Conservation (phyloP, 1,140 invertebrate genomes). For the Linepithema humile region DNA sequence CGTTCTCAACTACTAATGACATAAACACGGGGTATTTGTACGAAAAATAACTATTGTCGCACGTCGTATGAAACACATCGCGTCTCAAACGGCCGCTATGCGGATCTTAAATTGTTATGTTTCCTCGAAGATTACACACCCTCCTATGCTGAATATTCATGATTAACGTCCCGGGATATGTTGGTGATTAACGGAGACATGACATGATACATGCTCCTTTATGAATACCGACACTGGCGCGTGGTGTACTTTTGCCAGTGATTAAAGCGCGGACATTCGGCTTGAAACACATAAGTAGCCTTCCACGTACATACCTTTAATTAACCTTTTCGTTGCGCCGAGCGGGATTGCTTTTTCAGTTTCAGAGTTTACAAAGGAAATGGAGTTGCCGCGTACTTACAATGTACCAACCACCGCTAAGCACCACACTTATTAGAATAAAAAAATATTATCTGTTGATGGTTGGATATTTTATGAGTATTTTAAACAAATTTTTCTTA, state of each 20-base stretch:
- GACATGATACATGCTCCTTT: slow-evolving; percentile 40
- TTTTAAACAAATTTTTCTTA: neutral
- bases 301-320: slow-evolving; percentile 14
- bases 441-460: neutral
- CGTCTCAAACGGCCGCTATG: slow-evolving; percentile 30
- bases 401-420: neutral
- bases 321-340: neutral
- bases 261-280: slow-evolving; percentile 46
- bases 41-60: slow-evolving; percentile 3
- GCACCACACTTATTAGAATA: neutral
- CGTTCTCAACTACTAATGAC: neutral
- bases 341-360: neutral
- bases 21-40: neutral
- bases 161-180: slow-evolving; percentile 58
- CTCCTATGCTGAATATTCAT: slow-evolving; percentile 72
- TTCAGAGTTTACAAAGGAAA: neutral
- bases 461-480: neutral
- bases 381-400: neutral
- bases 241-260: slow-evolving; percentile 15
- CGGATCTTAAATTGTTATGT: slow-evolving; percentile 65
- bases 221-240: slow-evolving; percentile 30
- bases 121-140: slow-evolving; percentile 68
- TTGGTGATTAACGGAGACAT: slow-evolving; percentile 39
- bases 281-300: slow-evolving; percentile 7
- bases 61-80: too few relatives aligned